Evolutionary conservation across 2,888 invertebrate genomes (phyloP), one percentile per base, ranked within the genome.

Genomic region (Panzeria rudis): DNA sequence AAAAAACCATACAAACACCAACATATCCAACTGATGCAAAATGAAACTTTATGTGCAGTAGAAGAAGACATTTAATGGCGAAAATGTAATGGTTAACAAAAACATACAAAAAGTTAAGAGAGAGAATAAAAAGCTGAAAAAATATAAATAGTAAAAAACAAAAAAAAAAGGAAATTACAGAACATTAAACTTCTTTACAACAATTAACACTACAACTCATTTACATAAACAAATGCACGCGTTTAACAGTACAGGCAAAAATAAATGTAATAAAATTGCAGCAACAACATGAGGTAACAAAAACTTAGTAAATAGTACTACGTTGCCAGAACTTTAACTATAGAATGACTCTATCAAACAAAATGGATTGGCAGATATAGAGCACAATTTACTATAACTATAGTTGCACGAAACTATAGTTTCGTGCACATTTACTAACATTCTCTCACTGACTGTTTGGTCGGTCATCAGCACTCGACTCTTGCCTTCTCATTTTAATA

Each of bases 151-250:
- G 20, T 9, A 17, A 17, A 20, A 77, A 56, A 44, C 11, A 61
- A 80, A 80, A 77, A 80, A 80, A 77, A 77, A 75, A 85, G 73
- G 82, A 85, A 85, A 85, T 85, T 82, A 85, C 78, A 75, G 78
- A 85, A 85, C 85, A 85, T 85, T 85, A 82, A 82, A 82, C 78
- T 85, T 82, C 71, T 81, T 78, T 78, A 82, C 81, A 85, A 85
- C 85, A 82, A 85, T 85, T 85, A 85, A 85, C 85, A 85, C 85
- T 82, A 85, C 78, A 85, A 85, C 85, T 82, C 82, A 82, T 85
- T 85, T 85, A 85, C 82, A 85, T 82, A 82, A 82, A 66, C 75
- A 85, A 84, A 85, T 82, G 75, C 82, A 85, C 75, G 85, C 84
- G 66, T 68, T 84, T 61, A 61, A 47, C 50, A 75, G 69, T 75